phyloP scores from a whole-genome alignment of 2,888 invertebrate genomes.

The Latrodectus hesperus region DNA sequence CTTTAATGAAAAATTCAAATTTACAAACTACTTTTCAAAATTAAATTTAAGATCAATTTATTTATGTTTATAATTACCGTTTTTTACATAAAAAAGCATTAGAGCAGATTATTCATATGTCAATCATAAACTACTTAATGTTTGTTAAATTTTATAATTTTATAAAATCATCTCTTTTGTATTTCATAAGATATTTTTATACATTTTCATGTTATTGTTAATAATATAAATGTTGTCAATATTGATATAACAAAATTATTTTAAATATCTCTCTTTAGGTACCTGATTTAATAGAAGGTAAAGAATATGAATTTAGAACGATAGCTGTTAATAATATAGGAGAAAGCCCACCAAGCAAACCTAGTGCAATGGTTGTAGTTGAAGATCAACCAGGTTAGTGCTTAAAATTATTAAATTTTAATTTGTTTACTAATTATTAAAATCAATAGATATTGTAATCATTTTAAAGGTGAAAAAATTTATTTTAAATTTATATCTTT shows the following conservation, averaged over 20 bases:
- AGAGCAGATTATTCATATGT: too few species aligned
- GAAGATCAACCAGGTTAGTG: conserved; percentile 85
- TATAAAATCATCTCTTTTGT: too few species aligned
- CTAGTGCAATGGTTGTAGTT: conserved; percentile 80
- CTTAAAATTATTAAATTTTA: too few species aligned
- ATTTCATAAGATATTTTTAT: too few species aligned
- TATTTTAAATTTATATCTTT: not conserved
- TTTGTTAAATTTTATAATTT: too few species aligned
- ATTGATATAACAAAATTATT: too few species aligned
- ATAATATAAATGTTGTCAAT: too few species aligned
- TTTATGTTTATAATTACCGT: not conserved
- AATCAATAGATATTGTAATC: too few species aligned
- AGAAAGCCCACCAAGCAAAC: conserved; percentile 77
- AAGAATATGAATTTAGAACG: conserved; percentile 96
- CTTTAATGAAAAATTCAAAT: not conserved
- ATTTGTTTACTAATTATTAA: too few species aligned
- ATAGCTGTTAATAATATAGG: conserved; percentile 86
- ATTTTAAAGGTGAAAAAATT: not conserved
- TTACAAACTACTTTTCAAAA: not conserved
- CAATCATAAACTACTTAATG: too few species aligned
- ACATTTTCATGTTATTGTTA: too few species aligned
- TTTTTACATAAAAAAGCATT: too few species aligned
- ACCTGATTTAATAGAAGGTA: conserved; percentile 90
- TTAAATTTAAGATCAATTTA: not conserved
- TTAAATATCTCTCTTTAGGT: conserved; percentile 75